Evolutionary conservation across 1,140 invertebrate genomes (phyloP), one percentile per base, ranked within the genome.

Genomic region (Drosophila grimshawi): DNA sequence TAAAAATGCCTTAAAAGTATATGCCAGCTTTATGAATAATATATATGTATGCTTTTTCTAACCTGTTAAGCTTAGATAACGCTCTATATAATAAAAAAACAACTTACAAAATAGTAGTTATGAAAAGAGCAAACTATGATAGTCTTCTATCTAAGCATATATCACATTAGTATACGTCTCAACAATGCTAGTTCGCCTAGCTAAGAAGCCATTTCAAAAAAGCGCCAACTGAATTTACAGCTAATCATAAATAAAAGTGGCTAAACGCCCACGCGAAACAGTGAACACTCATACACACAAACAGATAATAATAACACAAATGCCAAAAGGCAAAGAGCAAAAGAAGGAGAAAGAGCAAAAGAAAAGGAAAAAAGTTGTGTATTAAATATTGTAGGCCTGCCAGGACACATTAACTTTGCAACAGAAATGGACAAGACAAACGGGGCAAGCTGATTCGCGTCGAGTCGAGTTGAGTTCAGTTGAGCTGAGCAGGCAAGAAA

Each of bases 341-440:
- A 39, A 32, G 39, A 11, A 11, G 35, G 7, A 60, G 7, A 7
- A 29, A 29, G 5, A 27, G 4, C 4, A 46, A 45, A 30, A 19
- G 2, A 46, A 39, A 6, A 32, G 1, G 29, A 53, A 48, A 56
- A 49, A 63, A 63, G 19, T 27, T 49, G 32, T 45, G 59, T 72
- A 79, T 72, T 76, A 72, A 72, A 79, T 76, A 72, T 72, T 59
- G 67, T 79, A 72, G 76, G 62, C 62, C 67, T 76, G 74, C 59
- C 73, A 76, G 62, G 59, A 72, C 62, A 79, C 73, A 76, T 76
- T 72, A 76, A 72, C 67, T 76, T 79, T 79, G 67, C 73, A 76
- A 76, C 73, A 53, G 48, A 72, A 76, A 62, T 62, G 51, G 56
- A 66, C 62, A 59, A 57, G 48, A 72, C 43, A 66, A 49, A 49